Conservation (phyloP, 2,888 invertebrate species). For the Tipula vernalis region DNA sequence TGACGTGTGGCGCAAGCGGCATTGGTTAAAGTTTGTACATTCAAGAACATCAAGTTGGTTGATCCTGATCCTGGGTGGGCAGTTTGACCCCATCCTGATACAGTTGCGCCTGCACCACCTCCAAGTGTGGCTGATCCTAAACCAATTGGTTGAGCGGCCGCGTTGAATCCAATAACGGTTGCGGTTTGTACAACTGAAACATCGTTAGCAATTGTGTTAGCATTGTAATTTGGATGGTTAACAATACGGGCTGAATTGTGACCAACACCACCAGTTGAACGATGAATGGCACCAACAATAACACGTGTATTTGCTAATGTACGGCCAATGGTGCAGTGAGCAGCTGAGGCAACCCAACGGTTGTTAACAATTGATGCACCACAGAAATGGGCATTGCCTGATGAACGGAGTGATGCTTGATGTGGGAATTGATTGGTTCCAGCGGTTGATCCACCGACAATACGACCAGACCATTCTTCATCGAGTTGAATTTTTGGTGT, state of each 20-base stretch:
- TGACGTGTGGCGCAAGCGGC: no score
- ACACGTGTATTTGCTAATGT: conserved; percentile 9
- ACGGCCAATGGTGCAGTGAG: conserved; percentile 20
- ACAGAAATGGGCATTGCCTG: conserved; percentile 19
- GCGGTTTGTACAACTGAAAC: conserved; percentile 10
- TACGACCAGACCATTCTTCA: conserved; percentile 12
- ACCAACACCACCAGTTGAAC: neutral
- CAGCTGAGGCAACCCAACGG: conserved; percentile 22
- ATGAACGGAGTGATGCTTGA: conserved; percentile 19
- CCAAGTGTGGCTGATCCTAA: neutral
- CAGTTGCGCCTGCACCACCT: neutral
- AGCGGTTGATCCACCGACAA: conserved; percentile 21
- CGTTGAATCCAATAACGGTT: conserved; percentile 8
- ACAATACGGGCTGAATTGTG: neutral
- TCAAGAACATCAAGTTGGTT: neutral
- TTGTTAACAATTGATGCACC: conserved; percentile 21
- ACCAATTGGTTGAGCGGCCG: conserved; percentile 6
- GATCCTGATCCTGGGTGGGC: conserved; percentile 11
- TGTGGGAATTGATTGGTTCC: conserved; percentile 18
- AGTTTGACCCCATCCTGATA: conserved; percentile 15
- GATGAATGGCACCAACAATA: conserved; percentile 7
- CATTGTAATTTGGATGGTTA: conserved; percentile 13
- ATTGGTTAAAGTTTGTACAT: no score
- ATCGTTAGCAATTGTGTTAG: conserved; percentile 12
- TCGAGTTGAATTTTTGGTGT: neutral